These are phyloP conservation scores for Ariolimax columbianus DNA, from an alignment of 2,888 invertebrate genomes.

Conservation along the genomic window DNA sequence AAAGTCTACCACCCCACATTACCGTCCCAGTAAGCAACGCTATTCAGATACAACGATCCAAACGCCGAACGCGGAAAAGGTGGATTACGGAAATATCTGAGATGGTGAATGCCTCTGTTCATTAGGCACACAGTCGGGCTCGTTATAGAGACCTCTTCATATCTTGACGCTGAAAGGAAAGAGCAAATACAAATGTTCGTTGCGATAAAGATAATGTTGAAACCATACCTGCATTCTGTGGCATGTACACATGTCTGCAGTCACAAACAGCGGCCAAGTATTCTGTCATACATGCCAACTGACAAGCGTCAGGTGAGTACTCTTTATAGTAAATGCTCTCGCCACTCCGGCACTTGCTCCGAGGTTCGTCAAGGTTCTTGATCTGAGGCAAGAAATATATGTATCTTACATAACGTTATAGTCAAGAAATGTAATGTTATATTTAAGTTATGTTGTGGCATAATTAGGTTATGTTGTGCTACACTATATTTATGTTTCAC, in stretches of 20 bases:
- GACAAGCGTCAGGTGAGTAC: conserved; percentile 63
- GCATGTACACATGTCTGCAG: conserved; percentile 66
- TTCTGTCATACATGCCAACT: conserved; percentile 63
- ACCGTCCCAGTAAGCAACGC: too few relatives aligned
- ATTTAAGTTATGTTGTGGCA: neutral
- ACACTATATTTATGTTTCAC: too few relatives aligned
- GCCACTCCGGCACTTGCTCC: conserved; percentile 61
- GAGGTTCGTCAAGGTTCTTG: conserved; percentile 62
- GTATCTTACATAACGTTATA: neutral
- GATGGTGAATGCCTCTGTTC: too few relatives aligned
- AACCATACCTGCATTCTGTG: conserved; percentile 55
- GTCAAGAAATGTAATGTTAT: neutral
- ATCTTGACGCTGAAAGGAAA: too few relatives aligned
- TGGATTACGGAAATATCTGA: too few relatives aligned
- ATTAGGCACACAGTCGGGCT: too few relatives aligned
- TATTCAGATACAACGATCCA: too few relatives aligned
- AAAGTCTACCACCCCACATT: too few relatives aligned
- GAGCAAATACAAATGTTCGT: too few relatives aligned
- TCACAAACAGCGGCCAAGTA: conserved; percentile 59
- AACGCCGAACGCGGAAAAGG: too few relatives aligned
- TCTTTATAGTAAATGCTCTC: conserved; percentile 54
- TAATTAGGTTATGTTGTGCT: neutral
- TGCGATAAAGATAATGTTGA: too few relatives aligned
- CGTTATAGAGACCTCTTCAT: too few relatives aligned
- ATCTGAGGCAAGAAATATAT: conserved; percentile 54